Conservation (phyloP, 2,797 vertebrate genomes). For the Hippocampus kuda region DNA sequence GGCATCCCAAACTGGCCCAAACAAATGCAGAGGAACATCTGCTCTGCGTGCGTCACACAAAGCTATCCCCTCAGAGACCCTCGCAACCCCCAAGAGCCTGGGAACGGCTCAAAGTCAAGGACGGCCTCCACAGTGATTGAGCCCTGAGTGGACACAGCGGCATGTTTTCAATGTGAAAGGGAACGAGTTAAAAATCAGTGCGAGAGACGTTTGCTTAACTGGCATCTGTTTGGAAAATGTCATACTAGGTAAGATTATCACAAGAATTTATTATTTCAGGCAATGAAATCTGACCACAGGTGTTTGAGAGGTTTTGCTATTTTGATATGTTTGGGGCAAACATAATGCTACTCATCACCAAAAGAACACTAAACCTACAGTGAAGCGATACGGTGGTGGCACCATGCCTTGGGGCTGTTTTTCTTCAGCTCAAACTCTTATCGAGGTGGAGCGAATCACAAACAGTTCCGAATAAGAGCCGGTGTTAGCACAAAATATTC, state of each 20-base stretch:
- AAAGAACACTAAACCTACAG: too few species aligned
- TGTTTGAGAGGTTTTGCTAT: not conserved
- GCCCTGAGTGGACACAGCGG: conserved; percentile 30
- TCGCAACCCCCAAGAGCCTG: conserved; percentile 42
- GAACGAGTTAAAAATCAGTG: conserved; percentile 5
- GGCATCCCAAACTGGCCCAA: conserved; percentile 50
- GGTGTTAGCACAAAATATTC: too few species aligned
- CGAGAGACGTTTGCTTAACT: not conserved
- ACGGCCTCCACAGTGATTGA: conserved; percentile 18
- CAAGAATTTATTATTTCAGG: not conserved
- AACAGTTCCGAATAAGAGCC: too few species aligned
- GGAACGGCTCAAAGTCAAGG: conserved; percentile 65
- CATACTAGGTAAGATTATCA: not conserved
- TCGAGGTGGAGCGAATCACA: too few species aligned
- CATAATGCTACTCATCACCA: not conserved
- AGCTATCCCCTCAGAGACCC: conserved; percentile 49
- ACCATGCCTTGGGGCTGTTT: too few species aligned
- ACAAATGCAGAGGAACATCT: conserved; percentile 64
- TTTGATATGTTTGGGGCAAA: not conserved
- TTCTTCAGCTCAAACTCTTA: too few species aligned
- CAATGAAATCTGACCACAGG: not conserved
- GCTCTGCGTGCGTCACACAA: conserved; percentile 57
- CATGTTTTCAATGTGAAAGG: not conserved
- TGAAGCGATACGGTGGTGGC: too few species aligned
- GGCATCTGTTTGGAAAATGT: not conserved